Base-by-base conservation (phyloP, 92 coral and sea anemone species). In the Galaxea fascicularis region DNA sequence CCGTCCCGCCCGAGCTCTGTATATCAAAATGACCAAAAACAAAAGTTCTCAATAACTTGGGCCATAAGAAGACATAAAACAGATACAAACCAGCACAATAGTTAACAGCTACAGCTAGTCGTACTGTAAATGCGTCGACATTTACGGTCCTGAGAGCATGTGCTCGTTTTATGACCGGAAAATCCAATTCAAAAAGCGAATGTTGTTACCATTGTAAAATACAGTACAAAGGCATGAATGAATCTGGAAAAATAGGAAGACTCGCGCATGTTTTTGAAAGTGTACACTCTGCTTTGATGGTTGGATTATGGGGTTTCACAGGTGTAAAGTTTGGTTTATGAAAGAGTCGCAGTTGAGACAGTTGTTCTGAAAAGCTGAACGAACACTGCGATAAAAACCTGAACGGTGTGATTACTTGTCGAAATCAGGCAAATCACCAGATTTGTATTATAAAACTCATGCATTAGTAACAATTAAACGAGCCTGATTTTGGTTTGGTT, bases 1-100 rank as follows among this genome's bases (percentile, higher is more conserved):
- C 66, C 66, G 66, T 59, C 27, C 66, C 66, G 66, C 66, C 66
- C 66, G 20, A 59, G 54, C 54, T 17, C 60, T 54, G 18, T 54
- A n/a, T 54, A 54, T 54, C 60, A 54, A 11, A 54, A 54, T 54
- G 12, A 54, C 60, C n/a, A 54, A 54, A 54, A 54, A 5, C 16
- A 54, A 46, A 46, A 46, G 6, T 46, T 46, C 51, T 46, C 51
- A 46, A 46, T 46, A 46, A 46, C 51, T 46, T 12, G 6, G 51
- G 51, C 51, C 51, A 46, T 46, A 46, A 46, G 51, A 46, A 46
- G 7, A 46, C n/a, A n/a, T n/a, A n/a, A n/a, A 12, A 46, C 6
- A 5, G 51, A 46, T 46, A 46, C 51, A 46, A 46, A 46, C 51
- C 51, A 46, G 12, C 51, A 46, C 6, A 46, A 46, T 46, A 46